Evolutionary conservation across 1,140 invertebrate genomes (phyloP), one percentile per base, ranked within the genome.

Genomic region (Sycobia sp.): DNA sequence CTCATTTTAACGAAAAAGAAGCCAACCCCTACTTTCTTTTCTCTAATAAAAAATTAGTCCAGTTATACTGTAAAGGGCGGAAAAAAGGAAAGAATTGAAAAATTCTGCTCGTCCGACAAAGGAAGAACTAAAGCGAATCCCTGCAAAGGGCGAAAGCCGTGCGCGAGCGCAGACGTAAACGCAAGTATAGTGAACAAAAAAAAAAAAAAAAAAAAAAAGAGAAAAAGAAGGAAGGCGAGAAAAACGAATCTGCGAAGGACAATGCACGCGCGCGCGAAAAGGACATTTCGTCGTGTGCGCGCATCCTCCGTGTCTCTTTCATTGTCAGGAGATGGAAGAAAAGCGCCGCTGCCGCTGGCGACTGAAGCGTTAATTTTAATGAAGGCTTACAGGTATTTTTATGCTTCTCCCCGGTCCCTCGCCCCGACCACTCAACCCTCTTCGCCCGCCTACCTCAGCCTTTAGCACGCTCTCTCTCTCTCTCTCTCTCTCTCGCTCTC

Each of bases 361-460:
- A 27, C 61, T 56, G 34, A 41, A 55, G 49, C 53, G 61, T 63
- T 56, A 56, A 54, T 56, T 63, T 63, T 63, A 63, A 63, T 63
- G 61, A 57, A 57, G 61, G 60, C 41, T 62, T 55, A 54, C 41
- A 62, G 51, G 44, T 32, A 55, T 55, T 55, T 55, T 62, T 47
- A 23, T 16, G 20, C 38, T 20, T 32, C n/a, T 22, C 10, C 8
- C 27, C 9, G 44, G 39, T 18, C 29, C 41, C 23, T 8, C 27
- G 14, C 41, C 5, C 41, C 7, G 29, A 32, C 29, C 5, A n/a
- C n/a, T n/a, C n/a, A n/a, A n/a, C n/a, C n/a, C n/a, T n/a, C n/a
- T n/a, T n/a, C 38, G 2, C n/a, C 9, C 38, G 4, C 14, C 38
- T 5, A 20, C 13, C 43, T 1, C 16, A 32, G 43, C 32, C 23